Conservation (phyloP, 2,113 vertebrate species). For the Illadopsis cleaveri region DNA sequence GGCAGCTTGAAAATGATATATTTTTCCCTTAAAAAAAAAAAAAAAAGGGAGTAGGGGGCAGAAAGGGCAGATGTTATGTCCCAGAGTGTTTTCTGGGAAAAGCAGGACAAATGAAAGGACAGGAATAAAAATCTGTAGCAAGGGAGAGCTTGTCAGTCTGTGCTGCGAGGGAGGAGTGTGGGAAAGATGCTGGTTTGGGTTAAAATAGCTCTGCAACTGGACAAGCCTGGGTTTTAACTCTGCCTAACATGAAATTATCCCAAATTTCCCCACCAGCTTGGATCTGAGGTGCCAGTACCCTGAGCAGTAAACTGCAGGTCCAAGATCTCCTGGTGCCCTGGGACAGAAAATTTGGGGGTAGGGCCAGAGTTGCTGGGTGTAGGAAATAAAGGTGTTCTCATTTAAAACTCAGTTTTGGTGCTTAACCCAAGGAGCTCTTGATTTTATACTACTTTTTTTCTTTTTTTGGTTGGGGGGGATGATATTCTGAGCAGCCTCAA, state of each 20-base stretch:
- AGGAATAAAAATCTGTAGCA: background rate
- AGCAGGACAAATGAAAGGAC: slow-evolving; percentile 3
- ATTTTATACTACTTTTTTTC: background rate
- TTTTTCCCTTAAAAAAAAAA: background rate
- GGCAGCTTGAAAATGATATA: background rate
- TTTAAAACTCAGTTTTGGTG: background rate
- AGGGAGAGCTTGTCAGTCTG: slow-evolving; percentile 9
- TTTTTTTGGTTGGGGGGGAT: accelerated
- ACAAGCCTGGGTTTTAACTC: background rate
- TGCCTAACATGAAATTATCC: slow-evolving; percentile 23
- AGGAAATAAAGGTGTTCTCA: background rate
- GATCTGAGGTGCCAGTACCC: background rate
- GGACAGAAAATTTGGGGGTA: background rate
- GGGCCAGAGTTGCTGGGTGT: background rate
- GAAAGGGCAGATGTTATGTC: background rate
- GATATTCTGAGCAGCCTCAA: background rate
- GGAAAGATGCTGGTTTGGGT: slow-evolving; percentile 33
- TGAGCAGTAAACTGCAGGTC: background rate
- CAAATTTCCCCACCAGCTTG: background rate
- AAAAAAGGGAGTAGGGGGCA: accelerated
- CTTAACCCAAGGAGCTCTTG: background rate
- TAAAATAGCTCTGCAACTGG: slow-evolving; percentile 4
- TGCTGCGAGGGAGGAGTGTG: slow-evolving; percentile 23
- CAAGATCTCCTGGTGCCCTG: accelerated
- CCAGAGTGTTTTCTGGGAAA: slow-evolving; percentile 8